phyloP scores from a whole-genome alignment of 2,888 invertebrate species.

The Drosophila melanocephala region DNA sequence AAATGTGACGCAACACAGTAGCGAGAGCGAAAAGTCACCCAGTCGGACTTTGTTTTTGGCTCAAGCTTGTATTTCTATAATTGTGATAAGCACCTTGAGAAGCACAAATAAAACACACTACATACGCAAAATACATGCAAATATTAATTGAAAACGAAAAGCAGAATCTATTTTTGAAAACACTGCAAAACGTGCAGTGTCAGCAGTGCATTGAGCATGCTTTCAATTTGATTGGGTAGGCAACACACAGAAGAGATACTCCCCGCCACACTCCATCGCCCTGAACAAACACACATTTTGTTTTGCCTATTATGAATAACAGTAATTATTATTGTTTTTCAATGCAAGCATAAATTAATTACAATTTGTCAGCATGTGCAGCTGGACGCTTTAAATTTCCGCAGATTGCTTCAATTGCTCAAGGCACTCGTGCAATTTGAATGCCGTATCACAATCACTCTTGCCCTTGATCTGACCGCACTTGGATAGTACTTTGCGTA shows the following conservation, averaged over 20 bases:
- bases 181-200: background rate
- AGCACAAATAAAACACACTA: background rate
- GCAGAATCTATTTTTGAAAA: background rate
- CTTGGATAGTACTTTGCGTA: conserved; percentile 53
- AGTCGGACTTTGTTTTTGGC: background rate
- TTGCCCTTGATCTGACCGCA: conserved; percentile 66
- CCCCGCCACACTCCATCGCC: background rate
- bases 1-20: conserved; percentile 55
- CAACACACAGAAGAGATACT: background rate
- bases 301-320: conserved; percentile 58
- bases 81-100: background rate
- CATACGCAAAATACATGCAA: background rate
- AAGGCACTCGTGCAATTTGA: conserved; percentile 71
- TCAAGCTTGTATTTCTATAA: background rate
- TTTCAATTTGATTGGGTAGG: background rate
- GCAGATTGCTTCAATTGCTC: conserved; percentile 46
- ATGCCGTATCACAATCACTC: conserved; percentile 77
- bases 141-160: background rate
- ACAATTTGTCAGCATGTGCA: conserved; percentile 54
- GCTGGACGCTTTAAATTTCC: background rate
- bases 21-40: background rate
- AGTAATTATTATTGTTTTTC: conserved; percentile 66
- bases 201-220: conserved; percentile 1
- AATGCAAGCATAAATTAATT: conserved; percentile 64
- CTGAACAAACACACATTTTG: conserved; percentile 16